Percentiles rank a stretch among this genome's conserved stretches.
phyloP scores from a whole-genome alignment of 2,113 vertebrate genomes.

The Syngnathus scovelli region DNA sequence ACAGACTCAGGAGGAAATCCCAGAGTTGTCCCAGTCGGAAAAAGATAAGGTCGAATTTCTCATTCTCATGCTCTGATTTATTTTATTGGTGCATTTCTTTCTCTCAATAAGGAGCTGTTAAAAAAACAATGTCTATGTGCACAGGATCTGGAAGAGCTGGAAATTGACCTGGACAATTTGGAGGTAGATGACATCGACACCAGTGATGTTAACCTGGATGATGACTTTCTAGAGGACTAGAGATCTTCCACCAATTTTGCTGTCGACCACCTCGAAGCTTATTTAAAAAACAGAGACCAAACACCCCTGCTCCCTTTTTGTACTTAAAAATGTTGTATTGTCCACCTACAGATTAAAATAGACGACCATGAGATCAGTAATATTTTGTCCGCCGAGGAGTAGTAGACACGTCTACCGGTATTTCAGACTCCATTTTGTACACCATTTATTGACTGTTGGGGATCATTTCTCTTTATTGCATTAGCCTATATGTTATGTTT shows the following conservation, averaged over 20 bases:
- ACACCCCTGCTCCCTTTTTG: constrained; percentile 40
- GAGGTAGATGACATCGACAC: constrained; percentile 96
- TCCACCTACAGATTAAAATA: constrained; percentile 23
- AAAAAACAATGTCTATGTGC: neutral
- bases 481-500: constrained; percentile 31
- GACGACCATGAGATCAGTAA: constrained; percentile 18
- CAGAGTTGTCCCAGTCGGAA: constrained; percentile 24
- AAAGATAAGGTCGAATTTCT: constrained; percentile 47
- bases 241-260: constrained; percentile 10
- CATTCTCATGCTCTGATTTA: neutral
- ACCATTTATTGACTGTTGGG: constrained; percentile 29
- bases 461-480: constrained; percentile 25
- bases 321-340: constrained; percentile 53
- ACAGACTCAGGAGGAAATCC: constrained; percentile 25
- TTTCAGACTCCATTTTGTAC: constrained; percentile 48
- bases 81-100: neutral
- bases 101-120: neutral
- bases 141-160: constrained; percentile 85
- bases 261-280: constrained; percentile 32
- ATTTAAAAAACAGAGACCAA: constrained; percentile 68
- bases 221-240: constrained; percentile 81
- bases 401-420: constrained; percentile 13
- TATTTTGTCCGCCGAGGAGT: constrained; percentile 30
- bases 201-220: constrained; percentile 92
- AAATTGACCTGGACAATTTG: constrained; percentile 92